Conservation (phyloP, 2,113 vertebrate genomes). For the Morone chrysops region DNA sequence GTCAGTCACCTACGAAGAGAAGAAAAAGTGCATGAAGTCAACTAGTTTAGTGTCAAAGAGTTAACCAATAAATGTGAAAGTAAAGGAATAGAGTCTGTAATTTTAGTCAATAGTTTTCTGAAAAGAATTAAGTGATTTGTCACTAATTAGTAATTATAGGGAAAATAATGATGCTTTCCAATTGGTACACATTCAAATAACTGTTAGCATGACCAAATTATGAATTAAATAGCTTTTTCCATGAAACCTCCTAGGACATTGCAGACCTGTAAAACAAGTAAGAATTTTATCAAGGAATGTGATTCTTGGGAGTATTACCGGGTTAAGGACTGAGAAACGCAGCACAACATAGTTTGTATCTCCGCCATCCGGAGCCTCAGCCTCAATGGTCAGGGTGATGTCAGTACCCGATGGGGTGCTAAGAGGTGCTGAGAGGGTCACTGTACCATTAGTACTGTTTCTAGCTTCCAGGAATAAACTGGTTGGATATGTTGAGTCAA, state of each 20-base stretch:
- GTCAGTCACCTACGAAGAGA: constrained; percentile 16
- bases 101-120: neutral
- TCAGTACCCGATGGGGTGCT: constrained; percentile 73
- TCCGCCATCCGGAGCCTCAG: constrained; percentile 17
- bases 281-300: neutral
- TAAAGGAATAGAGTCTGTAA: neutral
- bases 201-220: neutral
- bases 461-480: constrained; percentile 50
- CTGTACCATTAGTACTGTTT: constrained; percentile 52
- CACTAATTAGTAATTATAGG: neutral
- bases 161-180: neutral
- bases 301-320: constrained; percentile 40
- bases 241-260: neutral
- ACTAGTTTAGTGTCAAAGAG: neutral
- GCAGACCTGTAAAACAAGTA: neutral
- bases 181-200: neutral
- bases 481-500: constrained; percentile 41
- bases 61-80: neutral
- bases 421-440: constrained; percentile 58
- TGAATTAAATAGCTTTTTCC: neutral
- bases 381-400: constrained; percentile 78
- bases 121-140: neutral
- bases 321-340: constrained; percentile 61
- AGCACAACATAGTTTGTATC: constrained; percentile 76
- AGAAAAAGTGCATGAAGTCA: neutral